phyloP scores from a whole-genome alignment of 2,888 invertebrate genomes.

The Allolobophora icterica region DNA sequence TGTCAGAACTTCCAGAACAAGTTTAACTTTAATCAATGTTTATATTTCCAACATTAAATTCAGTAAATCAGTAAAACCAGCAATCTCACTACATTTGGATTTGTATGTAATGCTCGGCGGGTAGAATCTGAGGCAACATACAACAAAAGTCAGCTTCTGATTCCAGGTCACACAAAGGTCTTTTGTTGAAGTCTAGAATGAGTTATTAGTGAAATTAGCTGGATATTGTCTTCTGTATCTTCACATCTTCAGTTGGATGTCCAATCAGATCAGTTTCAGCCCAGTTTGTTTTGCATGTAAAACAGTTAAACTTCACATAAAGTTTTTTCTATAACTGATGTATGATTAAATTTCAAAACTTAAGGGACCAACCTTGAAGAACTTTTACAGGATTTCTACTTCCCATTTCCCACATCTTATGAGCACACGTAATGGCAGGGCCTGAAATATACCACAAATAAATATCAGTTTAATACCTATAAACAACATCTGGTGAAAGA shows the following conservation, averaged over 20 bases:
- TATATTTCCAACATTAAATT: background rate
- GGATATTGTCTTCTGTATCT: background rate
- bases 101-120: too few relatives aligned
- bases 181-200: too few relatives aligned
- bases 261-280: background rate
- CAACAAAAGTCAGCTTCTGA: too few relatives aligned
- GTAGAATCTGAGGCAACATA: too few relatives aligned
- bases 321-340: background rate
- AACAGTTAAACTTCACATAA: background rate
- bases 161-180: too few relatives aligned
- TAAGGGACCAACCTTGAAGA: slow-evolving; percentile 55
- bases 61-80: too few relatives aligned
- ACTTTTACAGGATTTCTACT: slow-evolving; percentile 61
- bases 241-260: background rate
- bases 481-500: background rate
- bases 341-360: background rate
- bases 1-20: background rate
- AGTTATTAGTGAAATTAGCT: too few relatives aligned
- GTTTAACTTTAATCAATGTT: slow-evolving; percentile 23
- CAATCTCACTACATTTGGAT: too few relatives aligned
- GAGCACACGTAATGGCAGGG: slow-evolving; percentile 57
- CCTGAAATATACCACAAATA: slow-evolving; percentile 49
- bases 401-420: slow-evolving; percentile 60
- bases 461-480: background rate
- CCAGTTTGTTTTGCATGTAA: background rate